Evolutionary conservation across 2,888 invertebrate species (phyloP).

Genomic region (Fragum whitleyi): DNA sequence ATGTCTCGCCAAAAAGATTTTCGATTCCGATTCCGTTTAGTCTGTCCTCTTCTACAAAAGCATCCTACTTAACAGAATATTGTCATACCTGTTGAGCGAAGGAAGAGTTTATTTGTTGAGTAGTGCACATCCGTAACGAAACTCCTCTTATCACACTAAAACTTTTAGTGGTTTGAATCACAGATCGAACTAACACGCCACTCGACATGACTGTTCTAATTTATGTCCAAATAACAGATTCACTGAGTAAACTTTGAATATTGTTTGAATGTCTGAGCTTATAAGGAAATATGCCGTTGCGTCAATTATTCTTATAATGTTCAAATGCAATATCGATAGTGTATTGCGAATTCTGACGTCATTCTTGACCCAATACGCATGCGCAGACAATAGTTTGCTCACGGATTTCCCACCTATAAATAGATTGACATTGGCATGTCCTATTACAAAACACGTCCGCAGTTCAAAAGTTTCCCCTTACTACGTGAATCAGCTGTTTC

Average conservation of each 20-base stretch:
- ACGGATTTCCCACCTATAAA: conserved; percentile 22
- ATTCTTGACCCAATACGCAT: background rate
- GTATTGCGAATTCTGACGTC: conserved; percentile 16
- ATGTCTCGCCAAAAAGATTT: too few species aligned
- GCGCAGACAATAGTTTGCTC: background rate
- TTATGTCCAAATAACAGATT: background rate
- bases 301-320: too few species aligned
- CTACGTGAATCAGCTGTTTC: too few species aligned
- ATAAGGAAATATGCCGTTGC: background rate
- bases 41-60: too few species aligned
- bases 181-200: conserved; percentile 7
- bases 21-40: too few species aligned
- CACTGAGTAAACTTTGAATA: background rate
- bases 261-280: background rate
- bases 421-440: conserved; percentile 14
- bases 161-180: background rate
- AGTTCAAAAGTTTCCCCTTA: background rate
- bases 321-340: background rate
- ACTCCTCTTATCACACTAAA: conserved; percentile 8
- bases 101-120: background rate
- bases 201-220: background rate
- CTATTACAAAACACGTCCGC: background rate
- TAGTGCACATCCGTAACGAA: background rate
- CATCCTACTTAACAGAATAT: too few species aligned
- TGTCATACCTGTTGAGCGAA: background rate